These are phyloP conservation scores for Drosophila yooni DNA, from an alignment of 2,888 invertebrate genomes.

Conservation along the genomic window DNA sequence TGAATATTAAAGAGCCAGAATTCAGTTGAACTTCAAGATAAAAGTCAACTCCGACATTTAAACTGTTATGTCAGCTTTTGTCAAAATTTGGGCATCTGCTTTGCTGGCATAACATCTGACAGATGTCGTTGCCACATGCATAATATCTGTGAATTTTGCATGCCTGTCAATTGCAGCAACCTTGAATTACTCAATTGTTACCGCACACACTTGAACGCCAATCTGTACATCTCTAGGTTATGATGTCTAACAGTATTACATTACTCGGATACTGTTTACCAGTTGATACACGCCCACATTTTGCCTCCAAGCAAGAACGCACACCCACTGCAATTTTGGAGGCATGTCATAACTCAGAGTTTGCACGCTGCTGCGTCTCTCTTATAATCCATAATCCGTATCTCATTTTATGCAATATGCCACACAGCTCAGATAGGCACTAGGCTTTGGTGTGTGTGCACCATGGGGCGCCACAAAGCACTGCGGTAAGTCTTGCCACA, in stretches of 20 bases:
- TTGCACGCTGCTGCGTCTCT: background rate
- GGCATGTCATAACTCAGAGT: slow-evolving; percentile 32
- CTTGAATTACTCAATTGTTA: slow-evolving; percentile 15
- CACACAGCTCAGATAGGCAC: slow-evolving; percentile 5
- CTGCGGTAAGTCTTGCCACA: background rate
- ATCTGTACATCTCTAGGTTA: background rate
- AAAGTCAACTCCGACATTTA: background rate
- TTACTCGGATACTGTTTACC: slow-evolving; percentile 6
- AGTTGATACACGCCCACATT: background rate
- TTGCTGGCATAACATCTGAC: background rate
- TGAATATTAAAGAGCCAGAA: background rate
- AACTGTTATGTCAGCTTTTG: background rate
- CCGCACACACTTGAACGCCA: background rate
- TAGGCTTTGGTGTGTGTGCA: slow-evolving; percentile 21
- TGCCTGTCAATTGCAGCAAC: background rate
- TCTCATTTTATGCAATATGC: slow-evolving; percentile 27
- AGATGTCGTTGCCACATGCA: slow-evolving; percentile 2
- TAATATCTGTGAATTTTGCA: background rate
- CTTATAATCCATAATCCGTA: slow-evolving; percentile 9
- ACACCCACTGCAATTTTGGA: slow-evolving; percentile 13
- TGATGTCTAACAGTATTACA: slow-evolving; percentile 1
- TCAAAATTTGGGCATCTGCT: background rate
- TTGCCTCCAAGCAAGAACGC: background rate
- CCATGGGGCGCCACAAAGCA: slow-evolving; percentile 7
- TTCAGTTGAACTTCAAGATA: background rate